Base-by-base conservation (phyloP, 1,140 invertebrate genomes). In the Drosophila arawakana region DNA sequence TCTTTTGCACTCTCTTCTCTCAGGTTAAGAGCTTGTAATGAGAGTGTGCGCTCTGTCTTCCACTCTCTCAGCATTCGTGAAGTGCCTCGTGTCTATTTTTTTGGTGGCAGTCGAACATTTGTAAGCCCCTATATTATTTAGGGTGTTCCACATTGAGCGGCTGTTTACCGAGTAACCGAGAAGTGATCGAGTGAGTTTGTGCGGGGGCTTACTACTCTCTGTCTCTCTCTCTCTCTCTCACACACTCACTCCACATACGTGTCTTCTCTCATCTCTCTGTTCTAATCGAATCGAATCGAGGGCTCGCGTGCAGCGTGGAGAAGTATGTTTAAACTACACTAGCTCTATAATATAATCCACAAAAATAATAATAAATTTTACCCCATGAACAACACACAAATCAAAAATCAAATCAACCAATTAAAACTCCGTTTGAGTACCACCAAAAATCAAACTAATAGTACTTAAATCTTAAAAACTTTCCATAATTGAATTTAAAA, bases 221-320 rank as follows among this genome's bases (percentile, higher is more conserved):
- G 68, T 68, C 0, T 21, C 43, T 21, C 72, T 68, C 0, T 21
- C 18, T 21, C 18, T 21, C 18, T 21, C 18, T 2, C 18, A 21
- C 21, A 15, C n/a, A 30, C 34, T 15, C n/a, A 7, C 46, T 49
- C 63, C 15, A 46, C 41, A 60, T 25, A 59, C 39, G 63, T 44
- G 41, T 69, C 50, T 68, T 54, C 54, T 81, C 74, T 76, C 72
- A 63, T 81, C 76, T 76, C 67, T 76, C 67, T 72, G 74, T 83
- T 83, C 54, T 72, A 70, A 83, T 80, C 80, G 74, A 77, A 76
- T 80, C 80, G 79, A 73, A 85, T 62, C 67, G 90, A 90, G 90
- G 90, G 90, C 90, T 91, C 90, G 85, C 81, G 88, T 78, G 90
- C 90, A 91, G 90, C 82, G 83, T 84, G 80, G 80, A 91, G 83